phyloP scores from a whole-genome alignment of 2,888 invertebrate genomes.

The Fragum whitleyi region DNA sequence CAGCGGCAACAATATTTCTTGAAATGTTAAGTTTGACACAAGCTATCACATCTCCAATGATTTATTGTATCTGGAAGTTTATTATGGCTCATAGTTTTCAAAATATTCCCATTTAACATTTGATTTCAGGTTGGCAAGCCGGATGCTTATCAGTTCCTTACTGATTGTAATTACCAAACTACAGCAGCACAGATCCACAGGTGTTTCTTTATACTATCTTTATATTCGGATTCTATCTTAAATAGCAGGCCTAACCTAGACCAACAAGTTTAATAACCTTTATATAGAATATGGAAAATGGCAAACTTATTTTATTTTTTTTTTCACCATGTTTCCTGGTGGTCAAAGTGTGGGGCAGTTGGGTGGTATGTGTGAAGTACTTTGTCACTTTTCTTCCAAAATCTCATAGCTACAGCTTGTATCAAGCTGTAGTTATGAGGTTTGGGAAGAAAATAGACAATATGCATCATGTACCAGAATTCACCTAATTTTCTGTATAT shows the following conservation, averaged over 20 bases:
- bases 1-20: no score
- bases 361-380: no score
- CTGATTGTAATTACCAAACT: neutral
- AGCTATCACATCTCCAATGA: neutral
- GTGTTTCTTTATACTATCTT: neutral
- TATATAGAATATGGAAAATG: no score
- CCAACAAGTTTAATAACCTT: neutral
- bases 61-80: neutral
- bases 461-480: no score
- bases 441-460: no score
- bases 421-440: no score
- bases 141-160: neutral
- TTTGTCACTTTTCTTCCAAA: no score
- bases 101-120: neutral
- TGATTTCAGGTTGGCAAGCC: neutral
- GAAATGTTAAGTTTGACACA: neutral
- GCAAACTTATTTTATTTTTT: no score
- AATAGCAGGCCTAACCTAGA: neutral
- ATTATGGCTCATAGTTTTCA: neutral
- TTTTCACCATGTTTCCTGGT: no score
- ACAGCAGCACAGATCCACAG: neutral
- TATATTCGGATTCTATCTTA: neutral
- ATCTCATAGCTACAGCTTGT: no score
- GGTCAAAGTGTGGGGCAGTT: no score
- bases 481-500: no score